A percentile compares a stretch with the other conserved stretches of the same genome.
phyloP scores from a whole-genome alignment of 2,113 vertebrate species.

The Chionomys nivalis region DNA sequence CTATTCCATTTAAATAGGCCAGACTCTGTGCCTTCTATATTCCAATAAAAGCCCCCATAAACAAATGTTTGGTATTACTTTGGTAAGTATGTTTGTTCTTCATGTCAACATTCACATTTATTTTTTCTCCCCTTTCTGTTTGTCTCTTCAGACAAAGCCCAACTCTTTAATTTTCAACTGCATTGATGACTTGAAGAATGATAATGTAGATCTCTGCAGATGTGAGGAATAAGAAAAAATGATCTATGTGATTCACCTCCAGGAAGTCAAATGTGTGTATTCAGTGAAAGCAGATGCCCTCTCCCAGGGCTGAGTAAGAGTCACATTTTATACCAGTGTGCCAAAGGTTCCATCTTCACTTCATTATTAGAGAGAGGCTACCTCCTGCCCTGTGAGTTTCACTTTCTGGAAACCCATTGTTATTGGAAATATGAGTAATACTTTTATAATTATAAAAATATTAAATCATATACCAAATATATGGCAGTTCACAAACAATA shows the following conservation, averaged over 20 bases:
- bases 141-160: not conserved
- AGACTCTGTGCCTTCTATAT: not conserved
- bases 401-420: not conserved
- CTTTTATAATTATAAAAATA: not conserved
- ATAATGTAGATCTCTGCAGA: not conserved
- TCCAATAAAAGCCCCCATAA: not conserved
- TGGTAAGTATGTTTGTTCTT: not conserved
- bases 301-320: not conserved
- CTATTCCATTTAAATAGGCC: not conserved
- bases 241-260: not conserved
- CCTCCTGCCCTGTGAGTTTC: not conserved
- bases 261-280: rapidly evolving
- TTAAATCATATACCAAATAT: not conserved
- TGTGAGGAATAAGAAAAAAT: not conserved
- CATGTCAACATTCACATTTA: not conserved
- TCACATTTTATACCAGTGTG: not conserved
- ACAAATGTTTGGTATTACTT: not conserved
- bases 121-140: not conserved
- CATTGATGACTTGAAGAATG: not conserved
- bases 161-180: not conserved
- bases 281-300: not conserved
- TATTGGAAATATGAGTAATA: not conserved
- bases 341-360: not conserved
- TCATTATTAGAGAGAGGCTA: no score
- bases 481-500: not conserved